Evolutionary conservation across 2,888 invertebrate species (phyloP).

Genomic region (Stomorhina lunata): DNA sequence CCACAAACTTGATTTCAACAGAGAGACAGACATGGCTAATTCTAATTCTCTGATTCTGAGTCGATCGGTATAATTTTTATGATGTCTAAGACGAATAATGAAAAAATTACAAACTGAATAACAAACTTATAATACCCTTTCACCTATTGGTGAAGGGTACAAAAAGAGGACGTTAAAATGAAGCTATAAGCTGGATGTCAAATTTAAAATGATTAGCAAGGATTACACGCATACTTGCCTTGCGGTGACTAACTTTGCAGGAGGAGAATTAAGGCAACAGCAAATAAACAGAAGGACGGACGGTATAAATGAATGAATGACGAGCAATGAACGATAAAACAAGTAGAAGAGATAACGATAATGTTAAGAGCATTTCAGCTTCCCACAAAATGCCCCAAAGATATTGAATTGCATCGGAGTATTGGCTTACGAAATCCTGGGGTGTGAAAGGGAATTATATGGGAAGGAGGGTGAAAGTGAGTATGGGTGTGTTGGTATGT

Average conservation of each 20-base stretch:
- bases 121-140: too few species aligned
- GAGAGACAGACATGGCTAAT: too few species aligned
- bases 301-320: background rate
- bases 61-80: too few species aligned
- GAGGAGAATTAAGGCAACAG: conserved; percentile 38
- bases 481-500: conserved; percentile 6
- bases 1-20: too few species aligned
- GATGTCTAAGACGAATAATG: too few species aligned
- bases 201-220: conserved; percentile 70
- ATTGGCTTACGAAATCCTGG: conserved; percentile 41
- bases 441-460: background rate
- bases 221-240: conserved; percentile 69
- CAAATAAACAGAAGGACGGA: conserved; percentile 2
- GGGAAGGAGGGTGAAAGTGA: too few species aligned
- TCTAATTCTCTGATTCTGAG: too few species aligned
- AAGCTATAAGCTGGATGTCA: conserved; percentile 64
- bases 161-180: background rate
- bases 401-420: conserved; percentile 58
- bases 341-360: conserved; percentile 21
- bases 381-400: conserved; percentile 49
- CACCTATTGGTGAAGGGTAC: too few species aligned
- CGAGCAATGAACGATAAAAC: conserved; percentile 15
- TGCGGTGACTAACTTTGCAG: conserved; percentile 46
- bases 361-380: conserved; percentile 14
- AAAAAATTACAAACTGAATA: too few species aligned